These are phyloP conservation scores for Syngnathus floridae DNA, from an alignment of 2,113 vertebrate genomes.

Conservation along the genomic window DNA sequence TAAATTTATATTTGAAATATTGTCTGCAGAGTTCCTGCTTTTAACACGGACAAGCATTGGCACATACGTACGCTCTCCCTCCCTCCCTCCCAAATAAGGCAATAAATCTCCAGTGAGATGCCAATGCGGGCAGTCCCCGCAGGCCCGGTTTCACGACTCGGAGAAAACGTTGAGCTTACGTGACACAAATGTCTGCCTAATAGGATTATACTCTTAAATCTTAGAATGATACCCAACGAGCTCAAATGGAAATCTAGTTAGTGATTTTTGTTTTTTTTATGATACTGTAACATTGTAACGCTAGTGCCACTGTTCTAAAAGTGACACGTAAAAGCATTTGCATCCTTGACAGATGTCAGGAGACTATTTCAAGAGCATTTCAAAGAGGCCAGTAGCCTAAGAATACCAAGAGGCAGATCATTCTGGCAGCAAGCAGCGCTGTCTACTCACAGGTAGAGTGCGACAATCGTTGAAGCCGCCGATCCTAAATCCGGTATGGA, in stretches of 20 bases:
- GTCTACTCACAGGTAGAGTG: slow-evolving; percentile 86
- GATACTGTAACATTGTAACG: slow-evolving; percentile 4
- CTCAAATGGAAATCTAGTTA: slow-evolving; percentile 5
- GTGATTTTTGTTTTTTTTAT: not conserved
- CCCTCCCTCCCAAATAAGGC: slow-evolving; percentile 65
- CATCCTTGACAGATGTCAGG: slow-evolving; percentile 20
- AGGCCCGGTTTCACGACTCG: slow-evolving; percentile 55
- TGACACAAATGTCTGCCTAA: slow-evolving; percentile 17
- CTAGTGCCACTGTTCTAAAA: not conserved
- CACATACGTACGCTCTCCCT: slow-evolving; percentile 12
- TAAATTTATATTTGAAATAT: not conserved
- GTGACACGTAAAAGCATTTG: slow-evolving; percentile 13
- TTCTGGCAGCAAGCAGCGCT: slow-evolving; percentile 13
- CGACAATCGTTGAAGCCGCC: slow-evolving; percentile 66
- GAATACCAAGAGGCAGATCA: slow-evolving; percentile 29
- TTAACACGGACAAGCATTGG: slow-evolving; percentile 35
- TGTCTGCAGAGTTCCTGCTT: slow-evolving; percentile 34
- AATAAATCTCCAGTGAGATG: slow-evolving; percentile 61
- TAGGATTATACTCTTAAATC: slow-evolving; percentile 18
- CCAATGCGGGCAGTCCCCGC: slow-evolving; percentile 53
- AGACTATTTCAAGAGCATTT: slow-evolving; percentile 48
- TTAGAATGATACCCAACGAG: slow-evolving; percentile 10
- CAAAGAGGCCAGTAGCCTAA: slow-evolving; percentile 38
- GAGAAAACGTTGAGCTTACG: slow-evolving; percentile 30
- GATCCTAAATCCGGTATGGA: slow-evolving; percentile 80